Conservation (phyloP, 2,113 vertebrate species). For the Stigmatopora argus region DNA sequence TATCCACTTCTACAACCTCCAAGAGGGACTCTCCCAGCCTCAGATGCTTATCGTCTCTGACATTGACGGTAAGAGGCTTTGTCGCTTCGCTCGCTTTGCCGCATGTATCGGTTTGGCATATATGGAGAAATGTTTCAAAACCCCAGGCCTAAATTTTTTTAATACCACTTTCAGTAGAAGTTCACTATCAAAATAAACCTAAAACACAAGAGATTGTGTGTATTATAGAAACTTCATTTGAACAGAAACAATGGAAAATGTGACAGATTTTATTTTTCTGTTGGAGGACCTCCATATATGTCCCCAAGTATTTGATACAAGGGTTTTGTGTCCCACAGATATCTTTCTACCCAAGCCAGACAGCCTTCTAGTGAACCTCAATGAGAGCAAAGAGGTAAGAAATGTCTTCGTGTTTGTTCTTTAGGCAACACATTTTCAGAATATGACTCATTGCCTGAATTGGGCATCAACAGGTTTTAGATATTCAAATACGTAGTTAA, state of each 20-base stretch:
- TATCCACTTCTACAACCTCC: constrained; percentile 97
- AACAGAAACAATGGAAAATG: no score
- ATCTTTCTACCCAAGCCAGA: constrained; percentile 97
- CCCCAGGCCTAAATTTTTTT: no score
- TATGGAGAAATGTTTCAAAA: no score
- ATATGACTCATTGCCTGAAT: not conserved
- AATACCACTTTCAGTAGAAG: no score
- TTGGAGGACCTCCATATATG: no score
- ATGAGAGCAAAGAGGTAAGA: constrained; percentile 96
- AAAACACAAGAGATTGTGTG: no score
- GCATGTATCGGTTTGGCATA: no score
- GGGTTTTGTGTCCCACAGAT: constrained; percentile 74
- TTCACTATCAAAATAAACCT: not conserved
- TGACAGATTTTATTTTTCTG: no score
- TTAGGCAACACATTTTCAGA: not conserved
- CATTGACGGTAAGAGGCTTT: constrained; percentile 81
- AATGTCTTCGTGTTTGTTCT: not conserved
- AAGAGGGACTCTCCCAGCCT: constrained; percentile 94
- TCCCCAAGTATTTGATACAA: no score
- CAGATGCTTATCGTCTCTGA: constrained; percentile 98
- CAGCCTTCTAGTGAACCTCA: constrained; percentile 93
- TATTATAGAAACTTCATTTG: no score
- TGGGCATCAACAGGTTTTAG: no score
- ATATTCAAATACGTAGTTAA: no score
- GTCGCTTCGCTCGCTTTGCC: not conserved